Percentiles rank a stretch among this genome's conserved stretches.
These are phyloP conservation scores for Microchrysa polita DNA, from an alignment of 2,888 invertebrate genomes.

Conservation along the genomic window DNA sequence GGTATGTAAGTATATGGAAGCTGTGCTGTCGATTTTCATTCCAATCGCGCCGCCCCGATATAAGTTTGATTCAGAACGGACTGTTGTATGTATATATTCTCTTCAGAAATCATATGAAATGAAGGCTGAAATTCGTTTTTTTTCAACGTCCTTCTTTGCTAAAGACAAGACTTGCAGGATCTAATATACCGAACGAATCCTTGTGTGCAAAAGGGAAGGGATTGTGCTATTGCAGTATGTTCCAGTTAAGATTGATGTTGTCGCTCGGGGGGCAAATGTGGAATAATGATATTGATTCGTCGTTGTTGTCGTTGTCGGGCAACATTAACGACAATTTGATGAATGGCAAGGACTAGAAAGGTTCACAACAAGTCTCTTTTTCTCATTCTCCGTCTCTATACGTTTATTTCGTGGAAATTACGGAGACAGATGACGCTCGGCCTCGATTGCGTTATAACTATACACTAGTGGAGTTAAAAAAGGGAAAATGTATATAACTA, in stretches of 20 bases:
- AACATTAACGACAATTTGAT: conserved; percentile 34
- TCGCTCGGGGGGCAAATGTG: conserved; percentile 13
- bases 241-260: conserved; percentile 20
- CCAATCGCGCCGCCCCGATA: not conserved
- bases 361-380: not conserved
- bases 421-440: not conserved
- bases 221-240: not conserved
- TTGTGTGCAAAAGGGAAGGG: not conserved
- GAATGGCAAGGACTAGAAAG: conserved; percentile 1
- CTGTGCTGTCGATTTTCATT: not conserved
- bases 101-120: not conserved
- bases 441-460: no score
- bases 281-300: conserved; percentile 27
- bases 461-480: no score
- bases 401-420: not conserved
- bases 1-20: not conserved
- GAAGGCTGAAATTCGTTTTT: not conserved
- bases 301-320: conserved; percentile 4
- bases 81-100: no score
- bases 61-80: not conserved
- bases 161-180: no score
- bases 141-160: not conserved
- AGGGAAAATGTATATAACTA: no score
- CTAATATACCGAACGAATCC: not conserved
- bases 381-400: no score